Percentiles rank a stretch among this genome's conserved stretches.
phyloP scores from a whole-genome alignment of 2,888 invertebrate species.

The Cheilosia impressa region DNA sequence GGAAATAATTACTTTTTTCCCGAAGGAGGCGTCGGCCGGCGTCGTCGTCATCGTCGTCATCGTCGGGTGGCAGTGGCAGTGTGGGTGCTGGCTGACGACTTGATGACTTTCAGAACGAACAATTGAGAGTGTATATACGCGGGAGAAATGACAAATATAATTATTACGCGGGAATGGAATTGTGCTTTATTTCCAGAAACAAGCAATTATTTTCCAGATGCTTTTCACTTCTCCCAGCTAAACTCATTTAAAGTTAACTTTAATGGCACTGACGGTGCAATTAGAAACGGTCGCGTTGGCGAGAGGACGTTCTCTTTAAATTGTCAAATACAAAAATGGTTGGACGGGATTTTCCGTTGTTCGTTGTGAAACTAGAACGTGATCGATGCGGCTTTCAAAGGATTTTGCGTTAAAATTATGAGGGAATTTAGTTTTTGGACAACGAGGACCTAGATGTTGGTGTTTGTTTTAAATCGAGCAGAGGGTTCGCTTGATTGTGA shows the following conservation, averaged over 20 bases:
- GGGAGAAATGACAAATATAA: neutral
- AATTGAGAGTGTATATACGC: neutral
- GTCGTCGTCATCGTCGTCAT: neutral
- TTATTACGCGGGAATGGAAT: conserved; percentile 7
- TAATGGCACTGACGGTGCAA: neutral
- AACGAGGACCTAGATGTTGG: too few species aligned
- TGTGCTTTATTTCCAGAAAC: conserved; percentile 7
- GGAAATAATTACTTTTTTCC: conserved; percentile 73
- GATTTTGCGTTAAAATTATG: too few species aligned
- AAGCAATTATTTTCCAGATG: conserved; percentile 53
- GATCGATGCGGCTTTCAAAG: too few species aligned
- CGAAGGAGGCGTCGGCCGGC: neutral
- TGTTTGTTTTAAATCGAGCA: too few species aligned
- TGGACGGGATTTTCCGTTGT: too few species aligned
- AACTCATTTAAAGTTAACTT: conserved; percentile 23
- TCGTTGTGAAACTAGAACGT: too few species aligned
- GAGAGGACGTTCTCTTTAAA: too few species aligned
- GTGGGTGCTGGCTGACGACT: conserved; percentile 17
- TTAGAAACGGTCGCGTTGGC: neutral
- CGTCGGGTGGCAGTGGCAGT: neutral
- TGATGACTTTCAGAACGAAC: conserved; percentile 31
- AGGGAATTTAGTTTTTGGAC: too few species aligned
- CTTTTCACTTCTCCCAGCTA: conserved; percentile 20
- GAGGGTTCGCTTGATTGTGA: too few species aligned
- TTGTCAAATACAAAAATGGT: too few species aligned